phyloP scores from a whole-genome alignment of 2,888 invertebrate species.

The Pammene aurita region DNA sequence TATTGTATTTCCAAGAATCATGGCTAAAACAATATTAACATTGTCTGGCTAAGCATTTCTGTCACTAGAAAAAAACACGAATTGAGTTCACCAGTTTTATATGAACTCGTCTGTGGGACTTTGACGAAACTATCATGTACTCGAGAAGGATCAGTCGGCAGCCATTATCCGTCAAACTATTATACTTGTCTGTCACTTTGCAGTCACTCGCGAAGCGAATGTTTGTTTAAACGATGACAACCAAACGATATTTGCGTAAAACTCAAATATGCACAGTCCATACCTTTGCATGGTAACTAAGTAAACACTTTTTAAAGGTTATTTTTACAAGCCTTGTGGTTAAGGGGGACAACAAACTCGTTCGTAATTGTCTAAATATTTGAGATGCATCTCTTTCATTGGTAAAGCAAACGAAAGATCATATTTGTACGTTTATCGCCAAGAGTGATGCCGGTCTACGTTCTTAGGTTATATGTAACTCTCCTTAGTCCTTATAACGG shows the following conservation, averaged over 20 bases:
- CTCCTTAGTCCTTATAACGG: too few species aligned
- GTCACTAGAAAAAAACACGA: too few species aligned
- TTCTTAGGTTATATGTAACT: background rate
- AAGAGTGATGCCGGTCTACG: background rate
- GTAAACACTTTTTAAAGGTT: constrained; percentile 8
- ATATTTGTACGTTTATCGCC: background rate
- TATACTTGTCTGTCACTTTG: constrained; percentile 29
- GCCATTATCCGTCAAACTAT: constrained; percentile 9
- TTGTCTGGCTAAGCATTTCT: too few species aligned
- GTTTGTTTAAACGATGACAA: constrained; percentile 28
- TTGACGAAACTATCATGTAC: background rate
- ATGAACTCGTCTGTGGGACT: background rate
- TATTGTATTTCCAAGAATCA: too few species aligned
- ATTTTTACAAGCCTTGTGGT: background rate
- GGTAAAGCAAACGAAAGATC: background rate
- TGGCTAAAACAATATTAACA: too few species aligned
- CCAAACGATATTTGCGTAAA: constrained; percentile 26
- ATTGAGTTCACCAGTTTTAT: background rate
- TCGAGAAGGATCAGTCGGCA: constrained; percentile 3
- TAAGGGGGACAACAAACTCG: background rate
- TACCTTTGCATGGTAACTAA: constrained; percentile 18
- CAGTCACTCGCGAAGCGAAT: constrained; percentile 33
- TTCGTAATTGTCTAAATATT: constrained; percentile 1
- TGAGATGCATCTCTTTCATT: background rate
- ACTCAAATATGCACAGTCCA: constrained; percentile 18